Percentiles rank a stretch among this genome's conserved stretches.
phyloP scores from a whole-genome alignment of 1,140 invertebrate genomes.

The Pogonognathellus flavescens region DNA sequence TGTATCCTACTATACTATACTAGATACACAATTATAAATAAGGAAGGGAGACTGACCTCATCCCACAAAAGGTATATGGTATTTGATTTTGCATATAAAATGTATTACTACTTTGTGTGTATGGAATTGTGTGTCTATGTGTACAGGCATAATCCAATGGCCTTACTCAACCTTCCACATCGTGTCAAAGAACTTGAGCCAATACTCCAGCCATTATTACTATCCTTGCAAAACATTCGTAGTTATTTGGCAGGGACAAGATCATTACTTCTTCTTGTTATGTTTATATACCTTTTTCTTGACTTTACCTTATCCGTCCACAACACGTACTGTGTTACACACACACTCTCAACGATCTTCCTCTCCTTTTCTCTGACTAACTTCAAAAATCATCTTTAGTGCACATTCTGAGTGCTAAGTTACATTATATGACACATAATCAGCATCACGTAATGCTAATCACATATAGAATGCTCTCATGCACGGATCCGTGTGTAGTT shows the following conservation, averaged over 20 bases:
- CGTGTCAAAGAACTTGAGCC: conserved; percentile 34
- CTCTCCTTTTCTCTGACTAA: no score
- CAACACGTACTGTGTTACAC: no score
- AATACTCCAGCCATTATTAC: neutral
- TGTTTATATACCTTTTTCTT: neutral
- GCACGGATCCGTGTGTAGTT: no score
- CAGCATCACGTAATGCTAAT: no score
- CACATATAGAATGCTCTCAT: no score
- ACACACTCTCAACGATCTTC: no score
- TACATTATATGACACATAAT: no score
- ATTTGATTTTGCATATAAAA: no score
- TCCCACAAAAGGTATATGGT: conserved; percentile 30
- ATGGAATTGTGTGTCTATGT: neutral
- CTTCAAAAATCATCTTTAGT: no score
- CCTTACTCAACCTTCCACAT: conserved; percentile 45
- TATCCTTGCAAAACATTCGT: neutral
- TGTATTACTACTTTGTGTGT: no score
- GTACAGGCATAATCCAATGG: conserved; percentile 8
- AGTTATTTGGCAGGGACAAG: conserved; percentile 35
- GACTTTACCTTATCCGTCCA: neutral
- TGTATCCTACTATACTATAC: no score
- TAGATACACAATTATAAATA: conserved; percentile 39
- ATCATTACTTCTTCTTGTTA: neutral
- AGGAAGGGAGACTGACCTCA: conserved; percentile 55
- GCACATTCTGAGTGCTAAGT: no score